Conservation (phyloP, 2,888 invertebrate species). For the Celastrina argiolus region DNA sequence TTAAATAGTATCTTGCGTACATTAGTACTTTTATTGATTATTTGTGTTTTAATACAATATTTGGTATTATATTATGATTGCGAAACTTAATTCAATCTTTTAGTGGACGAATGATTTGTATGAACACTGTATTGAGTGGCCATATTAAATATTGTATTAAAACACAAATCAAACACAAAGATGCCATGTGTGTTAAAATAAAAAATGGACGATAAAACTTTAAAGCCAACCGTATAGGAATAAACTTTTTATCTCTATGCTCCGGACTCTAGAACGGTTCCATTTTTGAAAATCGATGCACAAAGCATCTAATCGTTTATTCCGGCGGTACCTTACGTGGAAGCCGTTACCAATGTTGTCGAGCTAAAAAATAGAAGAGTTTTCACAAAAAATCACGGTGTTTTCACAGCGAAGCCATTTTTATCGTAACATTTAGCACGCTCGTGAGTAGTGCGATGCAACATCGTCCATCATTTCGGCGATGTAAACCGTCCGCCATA, state of each 20-base stretch:
- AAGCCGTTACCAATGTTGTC: neutral
- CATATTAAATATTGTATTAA: neutral
- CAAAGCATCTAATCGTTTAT: constrained; percentile 10
- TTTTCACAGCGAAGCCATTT: neutral
- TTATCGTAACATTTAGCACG: constrained; percentile 16
- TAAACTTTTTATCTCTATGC: neutral
- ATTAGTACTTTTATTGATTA: no score
- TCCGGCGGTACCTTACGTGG: neutral
- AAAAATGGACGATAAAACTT: neutral
- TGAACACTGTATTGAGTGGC: neutral
- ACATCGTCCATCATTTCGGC: constrained; percentile 17
- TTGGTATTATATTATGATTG: neutral
- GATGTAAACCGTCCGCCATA: constrained; percentile 11
- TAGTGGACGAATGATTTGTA: constrained; percentile 1
- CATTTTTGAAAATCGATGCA: neutral
- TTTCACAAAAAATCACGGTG: neutral
- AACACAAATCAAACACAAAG: no score
- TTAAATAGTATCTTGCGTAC: no score
- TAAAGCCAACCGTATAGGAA: neutral
- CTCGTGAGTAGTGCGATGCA: constrained; percentile 17
- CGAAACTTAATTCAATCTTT: neutral
- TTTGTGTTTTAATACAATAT: no score
- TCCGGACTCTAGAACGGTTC: neutral
- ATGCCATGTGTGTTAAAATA: no score
- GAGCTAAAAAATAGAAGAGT: constrained; percentile 10